A percentile compares a stretch with the other conserved stretches of the same genome.
Evolutionary conservation across 1,140 invertebrate genomes (phyloP).

Genomic region (Temnothorax longispinosus): DNA sequence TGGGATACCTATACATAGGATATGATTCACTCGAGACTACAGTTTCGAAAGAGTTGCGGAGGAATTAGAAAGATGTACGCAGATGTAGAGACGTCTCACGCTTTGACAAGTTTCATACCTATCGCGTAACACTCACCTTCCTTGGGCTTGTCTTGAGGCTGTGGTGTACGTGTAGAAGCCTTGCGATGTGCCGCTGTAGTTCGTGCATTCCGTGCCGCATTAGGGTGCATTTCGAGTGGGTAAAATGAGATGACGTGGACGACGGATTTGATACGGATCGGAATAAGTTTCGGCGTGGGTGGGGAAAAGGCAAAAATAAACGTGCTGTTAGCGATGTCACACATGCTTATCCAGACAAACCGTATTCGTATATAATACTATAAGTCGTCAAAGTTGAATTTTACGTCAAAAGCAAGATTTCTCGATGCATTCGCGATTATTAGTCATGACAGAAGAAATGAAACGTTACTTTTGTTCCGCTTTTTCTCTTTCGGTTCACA

Average conservation of each 20-base stretch:
- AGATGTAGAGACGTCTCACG: neutral
- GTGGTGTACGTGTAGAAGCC: conserved; percentile 83
- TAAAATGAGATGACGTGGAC: conserved; percentile 31
- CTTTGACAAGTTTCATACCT: neutral
- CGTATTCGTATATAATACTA: conserved; percentile 68
- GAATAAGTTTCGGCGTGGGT: conserved; percentile 3
- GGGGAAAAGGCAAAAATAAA: conserved; percentile 79
- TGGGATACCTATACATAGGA: neutral
- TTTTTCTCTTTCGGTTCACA: conserved; percentile 25
- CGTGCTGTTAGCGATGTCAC: conserved; percentile 83
- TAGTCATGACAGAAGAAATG: conserved; percentile 48
- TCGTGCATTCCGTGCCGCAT: conserved; percentile 84
- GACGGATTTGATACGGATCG: conserved; percentile 40
- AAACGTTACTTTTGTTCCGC: neutral
- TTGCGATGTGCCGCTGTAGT: conserved; percentile 83
- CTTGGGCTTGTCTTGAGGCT: conserved; percentile 83
- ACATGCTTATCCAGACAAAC: conserved; percentile 78
- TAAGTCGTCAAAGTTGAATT: conserved; percentile 52
- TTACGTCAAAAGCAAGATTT: conserved; percentile 62
- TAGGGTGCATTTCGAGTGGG: conserved; percentile 71
- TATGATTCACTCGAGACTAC: neutral
- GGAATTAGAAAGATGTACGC: neutral
- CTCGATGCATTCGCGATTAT: conserved; percentile 36
- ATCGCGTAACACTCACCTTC: conserved; percentile 83
- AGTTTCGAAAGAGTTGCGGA: neutral